A percentile compares a stretch with the other conserved stretches of the same genome.
Evolutionary conservation across 1,140 invertebrate species (phyloP).

Genomic region (Argopecten irradians): DNA sequence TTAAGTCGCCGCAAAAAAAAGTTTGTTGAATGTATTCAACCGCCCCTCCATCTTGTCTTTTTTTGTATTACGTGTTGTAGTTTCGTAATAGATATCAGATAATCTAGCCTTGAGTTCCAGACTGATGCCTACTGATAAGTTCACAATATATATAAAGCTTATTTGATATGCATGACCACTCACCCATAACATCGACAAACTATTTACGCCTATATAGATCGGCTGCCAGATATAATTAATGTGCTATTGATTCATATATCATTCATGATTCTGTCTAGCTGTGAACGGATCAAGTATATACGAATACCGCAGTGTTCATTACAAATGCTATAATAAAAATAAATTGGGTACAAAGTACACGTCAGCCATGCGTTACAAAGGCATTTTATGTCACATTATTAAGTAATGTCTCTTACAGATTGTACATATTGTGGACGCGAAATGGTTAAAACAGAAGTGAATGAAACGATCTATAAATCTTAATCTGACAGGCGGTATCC

Average conservation of each 20-base stretch:
- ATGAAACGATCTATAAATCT: too few species aligned
- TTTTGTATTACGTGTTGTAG: not conserved
- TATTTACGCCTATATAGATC: not conserved
- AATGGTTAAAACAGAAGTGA: too few species aligned
- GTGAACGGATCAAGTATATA: not conserved
- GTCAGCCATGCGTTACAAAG: not conserved
- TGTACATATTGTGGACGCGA: too few species aligned
- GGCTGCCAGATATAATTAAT: not conserved
- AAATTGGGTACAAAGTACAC: not conserved
- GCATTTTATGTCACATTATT: not conserved
- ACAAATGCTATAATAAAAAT: not conserved
- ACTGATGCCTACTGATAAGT: too few species aligned
- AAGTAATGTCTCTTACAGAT: not conserved
- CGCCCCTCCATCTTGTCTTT: not conserved
- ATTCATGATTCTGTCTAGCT: not conserved
- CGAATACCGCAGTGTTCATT: not conserved
- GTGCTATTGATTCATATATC: not conserved
- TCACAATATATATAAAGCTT: too few species aligned
- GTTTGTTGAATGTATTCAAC: too few species aligned
- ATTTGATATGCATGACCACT: not conserved
- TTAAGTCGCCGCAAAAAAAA: too few species aligned
- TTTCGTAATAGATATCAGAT: not conserved
- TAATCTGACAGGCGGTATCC: too few species aligned
- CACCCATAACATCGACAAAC: not conserved
- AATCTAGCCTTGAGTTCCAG: too few species aligned